Evolutionary conservation across 2,797 vertebrate genomes (phyloP).

Genomic region (Atherinosoma microstoma): DNA sequence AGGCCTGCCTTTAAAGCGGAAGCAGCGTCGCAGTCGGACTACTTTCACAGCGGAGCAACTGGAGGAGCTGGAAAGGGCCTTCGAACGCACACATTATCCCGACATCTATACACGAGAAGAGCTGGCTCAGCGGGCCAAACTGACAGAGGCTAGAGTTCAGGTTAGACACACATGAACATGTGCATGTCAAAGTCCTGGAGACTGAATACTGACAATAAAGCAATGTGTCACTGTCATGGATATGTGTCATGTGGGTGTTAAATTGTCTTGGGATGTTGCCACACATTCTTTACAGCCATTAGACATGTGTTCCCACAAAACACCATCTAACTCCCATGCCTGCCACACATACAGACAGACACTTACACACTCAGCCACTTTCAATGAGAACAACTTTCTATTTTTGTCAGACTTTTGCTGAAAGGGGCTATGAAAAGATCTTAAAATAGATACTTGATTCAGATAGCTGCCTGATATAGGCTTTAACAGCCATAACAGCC

Average conservation of each 20-base stretch:
- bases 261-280: constrained; percentile 86
- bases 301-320: constrained; percentile 38
- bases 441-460: constrained; percentile 61
- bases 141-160: constrained; percentile 98
- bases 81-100: constrained; percentile 98
- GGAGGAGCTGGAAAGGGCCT: constrained; percentile 96
- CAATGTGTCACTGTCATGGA: constrained; percentile 74
- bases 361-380: constrained; percentile 57
- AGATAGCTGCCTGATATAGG: constrained; percentile 62
- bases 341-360: constrained; percentile 36
- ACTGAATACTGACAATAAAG: constrained; percentile 22
- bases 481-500: constrained; percentile 64
- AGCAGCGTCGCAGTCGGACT: constrained; percentile 95
- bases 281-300: constrained; percentile 63
- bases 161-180: constrained; percentile 71
- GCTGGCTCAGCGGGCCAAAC: constrained; percentile 96
- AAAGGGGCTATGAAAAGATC: constrained; percentile 47
- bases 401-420: constrained; percentile 49
- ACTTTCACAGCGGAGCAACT: constrained; percentile 98
- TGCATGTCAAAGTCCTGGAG: background rate
- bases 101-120: constrained; percentile 98
- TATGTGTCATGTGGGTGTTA: constrained; percentile 86
- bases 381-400: constrained; percentile 48
- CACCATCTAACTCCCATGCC: constrained; percentile 33
- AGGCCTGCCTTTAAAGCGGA: constrained; percentile 95